Base-by-base conservation (phyloP, 2,113 vertebrate species). In the Lepidothrix coronata region DNA sequence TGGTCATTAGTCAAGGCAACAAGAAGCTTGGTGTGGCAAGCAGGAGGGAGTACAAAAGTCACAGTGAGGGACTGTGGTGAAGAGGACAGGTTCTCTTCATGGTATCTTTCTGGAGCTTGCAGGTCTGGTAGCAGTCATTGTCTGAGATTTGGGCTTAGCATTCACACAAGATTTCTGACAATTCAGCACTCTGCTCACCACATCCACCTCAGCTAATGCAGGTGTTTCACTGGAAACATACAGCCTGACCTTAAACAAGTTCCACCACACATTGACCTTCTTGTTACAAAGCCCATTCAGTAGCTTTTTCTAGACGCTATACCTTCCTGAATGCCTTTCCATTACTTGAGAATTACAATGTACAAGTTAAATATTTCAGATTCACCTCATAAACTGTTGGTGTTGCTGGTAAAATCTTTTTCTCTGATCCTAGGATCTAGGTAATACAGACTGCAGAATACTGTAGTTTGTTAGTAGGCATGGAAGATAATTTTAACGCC, bases 401-500 rank as follows among this genome's bases (percentile, higher is more conserved):
- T 52, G 54, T 52, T 90, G 71, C 62, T 68, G 65, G 57, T 82
- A 30, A 94, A 92, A 44, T 78, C 57, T 95, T 91, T 95, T 79
- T 48, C 84, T 91, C 85, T 78, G 33, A 51, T 96, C 63, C 73
- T 19, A 95, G 75, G 37, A 78, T 39, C 41, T 67, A 91, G 91
- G 82, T 82, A 72, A 41, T 37, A 54, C 28, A 68, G 75, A 66
- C 17, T 55, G 55, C 76, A 95, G 51, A 95, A 96, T 86, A 67
- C 70, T 75, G 75, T 76, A 66, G 80, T 76, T 76, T 89, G 49
- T 92, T 96, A 90, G 89, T 85, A 66, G 75, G 68, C 72, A 89
- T 20, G 73, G 83, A 93, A 96, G 80, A 85, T 81, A 91, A 89
- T 95, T 97, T 96, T 88, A 93, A 96, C 82, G 72, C 37, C 59